Percentiles rank a stretch among this genome's conserved stretches.
phyloP scores from a whole-genome alignment of 2,888 invertebrate species.

The Cremastobaeus sp. region DNA sequence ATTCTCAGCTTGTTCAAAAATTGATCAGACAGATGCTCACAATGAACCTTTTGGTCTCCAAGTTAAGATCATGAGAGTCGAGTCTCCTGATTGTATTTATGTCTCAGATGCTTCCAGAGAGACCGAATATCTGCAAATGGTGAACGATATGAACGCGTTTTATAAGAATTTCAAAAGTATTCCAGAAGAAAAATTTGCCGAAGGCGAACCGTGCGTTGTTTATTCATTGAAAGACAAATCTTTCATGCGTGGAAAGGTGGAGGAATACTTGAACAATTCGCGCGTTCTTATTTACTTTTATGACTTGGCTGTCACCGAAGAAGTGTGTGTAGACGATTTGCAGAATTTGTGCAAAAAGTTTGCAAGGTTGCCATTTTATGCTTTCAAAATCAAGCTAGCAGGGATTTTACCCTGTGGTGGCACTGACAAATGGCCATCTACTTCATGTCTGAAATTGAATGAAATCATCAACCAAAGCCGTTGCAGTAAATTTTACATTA shows the following conservation, averaged over 20 bases:
- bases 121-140: constrained; percentile 79
- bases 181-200: constrained; percentile 43
- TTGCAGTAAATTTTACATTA: constrained; percentile 79
- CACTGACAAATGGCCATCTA: constrained; percentile 81
- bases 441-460: constrained; percentile 82
- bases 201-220: constrained; percentile 80
- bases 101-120: constrained; percentile 80
- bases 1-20: too few relatives aligned
- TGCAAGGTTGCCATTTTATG: constrained; percentile 80
- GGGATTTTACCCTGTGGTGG: constrained; percentile 85
- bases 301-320: constrained; percentile 82
- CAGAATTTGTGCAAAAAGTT: constrained; percentile 79
- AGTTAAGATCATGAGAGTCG: constrained; percentile 79
- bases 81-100: constrained; percentile 82
- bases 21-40: too few relatives aligned
- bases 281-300: constrained; percentile 82
- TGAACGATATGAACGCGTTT: constrained; percentile 80
- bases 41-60: constrained; percentile 78
- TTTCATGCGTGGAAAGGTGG: constrained; percentile 83
- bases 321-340: constrained; percentile 78
- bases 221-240: constrained; percentile 78
- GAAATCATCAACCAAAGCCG: constrained; percentile 80
- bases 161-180: constrained; percentile 75
- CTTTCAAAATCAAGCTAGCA: constrained; percentile 84
- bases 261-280: constrained; percentile 75